phyloP scores from a whole-genome alignment of 2,888 invertebrate genomes.

The Hoplodrina ambigua region DNA sequence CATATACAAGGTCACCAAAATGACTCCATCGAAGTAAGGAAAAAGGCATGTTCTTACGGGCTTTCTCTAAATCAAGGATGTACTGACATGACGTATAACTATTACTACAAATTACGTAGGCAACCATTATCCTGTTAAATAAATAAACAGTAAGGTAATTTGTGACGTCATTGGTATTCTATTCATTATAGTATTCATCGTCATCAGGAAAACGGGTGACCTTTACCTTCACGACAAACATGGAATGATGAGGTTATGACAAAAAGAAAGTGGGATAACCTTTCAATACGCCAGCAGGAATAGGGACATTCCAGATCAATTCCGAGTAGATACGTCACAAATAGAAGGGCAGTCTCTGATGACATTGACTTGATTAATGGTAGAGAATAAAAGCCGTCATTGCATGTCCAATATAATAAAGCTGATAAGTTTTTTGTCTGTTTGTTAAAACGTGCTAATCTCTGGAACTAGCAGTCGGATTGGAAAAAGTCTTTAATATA shows the following conservation, averaged over 20 bases:
- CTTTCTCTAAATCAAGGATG: constrained; percentile 3
- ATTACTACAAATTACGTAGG: neutral
- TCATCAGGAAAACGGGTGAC: constrained; percentile 27
- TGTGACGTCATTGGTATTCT: constrained; percentile 12
- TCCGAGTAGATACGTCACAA: constrained; percentile 8
- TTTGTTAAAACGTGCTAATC: too few relatives aligned
- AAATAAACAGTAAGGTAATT: neutral
- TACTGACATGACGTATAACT: neutral
- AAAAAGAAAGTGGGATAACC: constrained; percentile 15
- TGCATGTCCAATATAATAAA: neutral
- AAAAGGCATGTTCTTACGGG: neutral
- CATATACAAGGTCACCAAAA: neutral
- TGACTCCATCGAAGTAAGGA: neutral
- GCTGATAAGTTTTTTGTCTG: too few relatives aligned
- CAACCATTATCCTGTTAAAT: constrained; percentile 16
- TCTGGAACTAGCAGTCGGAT: too few relatives aligned
- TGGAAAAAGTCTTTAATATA: too few relatives aligned
- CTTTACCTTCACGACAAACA: constrained; percentile 6
- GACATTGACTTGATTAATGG: neutral
- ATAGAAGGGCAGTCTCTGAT: neutral
- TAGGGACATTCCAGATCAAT: constrained; percentile 1
- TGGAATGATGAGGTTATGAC: constrained; percentile 7
- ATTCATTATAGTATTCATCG: neutral
- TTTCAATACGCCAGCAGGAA: neutral
- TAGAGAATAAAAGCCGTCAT: neutral